Evolutionary conservation across 2,888 invertebrate species (phyloP).

Genomic region (Odontocolon sp.): DNA sequence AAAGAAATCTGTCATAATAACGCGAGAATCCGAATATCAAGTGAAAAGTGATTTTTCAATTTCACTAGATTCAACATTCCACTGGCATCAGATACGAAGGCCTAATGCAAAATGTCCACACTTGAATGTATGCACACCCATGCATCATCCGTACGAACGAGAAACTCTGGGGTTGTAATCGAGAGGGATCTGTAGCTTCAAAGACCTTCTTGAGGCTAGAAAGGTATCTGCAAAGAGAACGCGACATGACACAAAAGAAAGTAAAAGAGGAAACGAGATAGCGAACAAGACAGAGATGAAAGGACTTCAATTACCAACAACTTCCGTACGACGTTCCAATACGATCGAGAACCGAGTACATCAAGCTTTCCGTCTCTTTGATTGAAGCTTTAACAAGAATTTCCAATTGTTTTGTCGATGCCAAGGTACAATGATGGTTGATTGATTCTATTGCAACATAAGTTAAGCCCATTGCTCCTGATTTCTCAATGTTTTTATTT

Average conservation of each 20-base stretch:
- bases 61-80: too few relatives aligned
- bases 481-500: too few relatives aligned
- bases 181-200: not conserved
- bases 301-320: slow-evolving; percentile 47
- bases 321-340: slow-evolving; percentile 22
- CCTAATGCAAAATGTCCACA: not conserved
- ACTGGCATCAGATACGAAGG: not conserved
- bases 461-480: too few relatives aligned
- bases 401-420: slow-evolving; percentile 25
- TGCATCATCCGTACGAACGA: not conserved
- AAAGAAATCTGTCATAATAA: too few relatives aligned
- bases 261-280: not conserved
- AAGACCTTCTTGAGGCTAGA: not conserved
- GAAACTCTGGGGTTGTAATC: slow-evolving; percentile 8
- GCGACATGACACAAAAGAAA: not conserved
- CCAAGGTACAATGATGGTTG: not conserved
- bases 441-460: too few relatives aligned
- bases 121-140: not conserved
- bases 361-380: slow-evolving; percentile 28
- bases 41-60: too few relatives aligned
- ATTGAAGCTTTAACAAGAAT: slow-evolving; percentile 32
- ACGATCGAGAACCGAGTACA: slow-evolving; percentile 23
- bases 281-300: not conserved
- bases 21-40: too few relatives aligned
- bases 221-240: not conserved